These are phyloP conservation scores for Prinia subflava DNA, from an alignment of 2,113 vertebrate genomes.

Conservation along the genomic window DNA sequence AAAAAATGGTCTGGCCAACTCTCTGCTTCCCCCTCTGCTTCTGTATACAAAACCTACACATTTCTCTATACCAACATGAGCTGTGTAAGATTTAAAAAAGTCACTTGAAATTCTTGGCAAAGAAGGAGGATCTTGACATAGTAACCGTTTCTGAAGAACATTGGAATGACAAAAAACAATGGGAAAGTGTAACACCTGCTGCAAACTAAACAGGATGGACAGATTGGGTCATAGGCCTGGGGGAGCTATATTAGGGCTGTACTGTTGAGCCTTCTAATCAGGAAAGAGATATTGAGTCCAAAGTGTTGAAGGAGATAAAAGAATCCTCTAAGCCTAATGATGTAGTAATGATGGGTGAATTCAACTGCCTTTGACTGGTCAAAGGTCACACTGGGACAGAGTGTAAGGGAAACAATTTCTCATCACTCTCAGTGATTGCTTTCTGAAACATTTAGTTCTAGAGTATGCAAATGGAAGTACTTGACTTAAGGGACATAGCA, in stretches of 20 bases:
- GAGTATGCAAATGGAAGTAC: background rate
- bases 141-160: background rate
- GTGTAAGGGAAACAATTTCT: background rate
- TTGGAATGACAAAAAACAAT: constrained; percentile 24
- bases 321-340: background rate
- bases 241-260: background rate
- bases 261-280: constrained; percentile 5
- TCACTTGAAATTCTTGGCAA: constrained; percentile 3
- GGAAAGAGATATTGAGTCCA: constrained; percentile 24
- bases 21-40: background rate
- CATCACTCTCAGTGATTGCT: background rate
- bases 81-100: background rate
- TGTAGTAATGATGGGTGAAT: background rate
- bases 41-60: background rate
- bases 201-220: constrained; percentile 35
- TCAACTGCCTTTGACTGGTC: constrained; percentile 12
- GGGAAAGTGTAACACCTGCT: background rate
- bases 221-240: constrained; percentile 17
- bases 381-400: background rate
- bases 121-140: background rate
- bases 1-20: background rate
- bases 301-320: background rate
- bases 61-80: background rate
- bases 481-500: background rate
- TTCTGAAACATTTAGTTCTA: background rate